Base-by-base conservation (phyloP, 2,113 vertebrate genomes). In the human (Homo sapiens) region DNA sequence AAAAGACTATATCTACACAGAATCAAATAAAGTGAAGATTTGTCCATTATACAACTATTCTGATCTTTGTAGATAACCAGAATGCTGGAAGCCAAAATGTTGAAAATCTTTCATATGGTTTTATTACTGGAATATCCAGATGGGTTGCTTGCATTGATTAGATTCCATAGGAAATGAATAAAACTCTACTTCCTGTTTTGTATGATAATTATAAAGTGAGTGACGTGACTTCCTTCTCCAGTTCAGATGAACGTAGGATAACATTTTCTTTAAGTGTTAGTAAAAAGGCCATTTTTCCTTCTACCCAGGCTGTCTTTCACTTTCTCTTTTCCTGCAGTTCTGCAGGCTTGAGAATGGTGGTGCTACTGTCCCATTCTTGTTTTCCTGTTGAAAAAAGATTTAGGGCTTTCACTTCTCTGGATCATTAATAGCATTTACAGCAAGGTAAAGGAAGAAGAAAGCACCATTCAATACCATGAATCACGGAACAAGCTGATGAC, bases 301-400 rank as follows among this genome's bases (percentile, higher is more conserved):
- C 16, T 12, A 16, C 7, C 27, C 27, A 17, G 64, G 22, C 27
- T 76, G 61, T 68, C 25, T 22, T 81, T 66, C 8, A 0, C 20
- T 43, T n/a, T 35, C 14, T 8, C 92, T 90, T 84, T 30, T 40
- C 83, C 83, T 92, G 97, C 94, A 97, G 87, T 97, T 96, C 93
- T 80, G 48, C 75, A 57, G 55, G 7, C 5, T 40, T 75, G 57
- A 52, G 89, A 79, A 85, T 14, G 93, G 96, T 94, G 97, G 97
- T 32, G 95, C 97, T 97, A 66, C 80, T 85, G 70, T 50, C 55
- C 90, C 18, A 32, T 81, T 73, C 57, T 93, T 91, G 10, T 12
- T 84, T 76, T 9, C 16, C 16, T 35, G 10, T 12, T 94, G 57
- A 52, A 48, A 75, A 38, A 18, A 3, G 5, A 12, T 45, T 66